These are phyloP conservation scores for Rattus rattus DNA, from an alignment of 2,113 vertebrate genomes.

Conservation along the genomic window DNA sequence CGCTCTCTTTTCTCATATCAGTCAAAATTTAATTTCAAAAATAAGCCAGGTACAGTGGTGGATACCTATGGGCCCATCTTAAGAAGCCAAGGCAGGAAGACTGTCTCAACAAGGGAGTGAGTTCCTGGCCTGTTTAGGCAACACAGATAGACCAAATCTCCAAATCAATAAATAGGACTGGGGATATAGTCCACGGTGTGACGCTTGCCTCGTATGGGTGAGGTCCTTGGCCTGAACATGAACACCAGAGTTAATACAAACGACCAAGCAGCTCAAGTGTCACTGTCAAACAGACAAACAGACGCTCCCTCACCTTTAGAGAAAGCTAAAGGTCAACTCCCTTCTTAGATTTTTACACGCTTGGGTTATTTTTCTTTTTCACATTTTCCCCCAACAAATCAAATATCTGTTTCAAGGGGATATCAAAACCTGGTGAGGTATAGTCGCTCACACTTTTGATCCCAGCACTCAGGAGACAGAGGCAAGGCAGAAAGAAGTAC, in stretches of 20 bases:
- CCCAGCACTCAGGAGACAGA: background rate
- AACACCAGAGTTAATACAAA: background rate
- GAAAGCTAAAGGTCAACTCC: background rate
- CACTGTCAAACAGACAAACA: background rate
- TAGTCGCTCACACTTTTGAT: background rate
- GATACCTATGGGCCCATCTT: background rate
- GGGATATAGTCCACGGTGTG: background rate
- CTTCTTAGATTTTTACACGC: background rate
- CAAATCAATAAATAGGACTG: background rate
- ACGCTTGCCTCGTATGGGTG: background rate
- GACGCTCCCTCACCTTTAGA: background rate
- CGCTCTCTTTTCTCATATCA: background rate
- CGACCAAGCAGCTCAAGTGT: background rate
- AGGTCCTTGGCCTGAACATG: background rate
- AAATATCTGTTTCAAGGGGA: conserved; percentile 43
- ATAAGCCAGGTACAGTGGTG: background rate
- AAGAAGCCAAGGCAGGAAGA: background rate
- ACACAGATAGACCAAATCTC: background rate
- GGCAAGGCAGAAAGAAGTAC: background rate
- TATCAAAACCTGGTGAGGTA: background rate
- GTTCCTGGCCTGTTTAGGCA: background rate
- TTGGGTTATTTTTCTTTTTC: conserved; percentile 12
- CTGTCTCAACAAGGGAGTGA: background rate
- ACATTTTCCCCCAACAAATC: background rate
- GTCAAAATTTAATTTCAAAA: background rate